A percentile compares a stretch with the other conserved stretches of the same genome.
Evolutionary conservation across 2,888 invertebrate species (phyloP).

Genomic region (Biston betularia): DNA sequence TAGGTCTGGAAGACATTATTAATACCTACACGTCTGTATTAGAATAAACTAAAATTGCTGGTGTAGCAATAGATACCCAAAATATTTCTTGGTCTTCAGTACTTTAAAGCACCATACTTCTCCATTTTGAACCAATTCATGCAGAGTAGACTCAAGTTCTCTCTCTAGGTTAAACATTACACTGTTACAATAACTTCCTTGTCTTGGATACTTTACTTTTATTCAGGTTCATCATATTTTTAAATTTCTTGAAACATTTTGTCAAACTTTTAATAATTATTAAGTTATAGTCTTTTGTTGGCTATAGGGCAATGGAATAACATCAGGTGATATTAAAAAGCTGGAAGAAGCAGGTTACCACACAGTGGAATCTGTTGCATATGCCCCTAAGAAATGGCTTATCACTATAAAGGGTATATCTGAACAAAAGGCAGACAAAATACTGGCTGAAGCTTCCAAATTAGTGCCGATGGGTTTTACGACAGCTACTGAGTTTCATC

Average conservation of each 20-base stretch:
- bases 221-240: neutral
- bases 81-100: too few relatives aligned
- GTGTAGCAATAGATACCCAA: too few relatives aligned
- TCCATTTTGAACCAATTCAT: too few relatives aligned
- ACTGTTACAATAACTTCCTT: too few relatives aligned
- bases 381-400: constrained; percentile 96
- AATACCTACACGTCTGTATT: too few relatives aligned
- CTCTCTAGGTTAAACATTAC: too few relatives aligned
- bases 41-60: too few relatives aligned
- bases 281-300: constrained; percentile 14
- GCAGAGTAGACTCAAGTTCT: too few relatives aligned
- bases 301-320: constrained; percentile 95
- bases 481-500: constrained; percentile 98
- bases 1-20: too few relatives aligned
- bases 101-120: too few relatives aligned
- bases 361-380: constrained; percentile 98
- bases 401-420: constrained; percentile 97
- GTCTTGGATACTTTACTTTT: too few relatives aligned
- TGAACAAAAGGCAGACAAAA: constrained; percentile 98
- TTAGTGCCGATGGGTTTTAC: constrained; percentile 99
- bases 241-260: too few relatives aligned
- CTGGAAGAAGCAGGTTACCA: constrained; percentile 96
- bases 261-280: neutral
- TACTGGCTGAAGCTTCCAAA: constrained; percentile 95
- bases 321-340: constrained; percentile 96